Evolutionary conservation across 2,113 vertebrate species (phyloP).

Genomic region (Atlantisia rogersi): DNA sequence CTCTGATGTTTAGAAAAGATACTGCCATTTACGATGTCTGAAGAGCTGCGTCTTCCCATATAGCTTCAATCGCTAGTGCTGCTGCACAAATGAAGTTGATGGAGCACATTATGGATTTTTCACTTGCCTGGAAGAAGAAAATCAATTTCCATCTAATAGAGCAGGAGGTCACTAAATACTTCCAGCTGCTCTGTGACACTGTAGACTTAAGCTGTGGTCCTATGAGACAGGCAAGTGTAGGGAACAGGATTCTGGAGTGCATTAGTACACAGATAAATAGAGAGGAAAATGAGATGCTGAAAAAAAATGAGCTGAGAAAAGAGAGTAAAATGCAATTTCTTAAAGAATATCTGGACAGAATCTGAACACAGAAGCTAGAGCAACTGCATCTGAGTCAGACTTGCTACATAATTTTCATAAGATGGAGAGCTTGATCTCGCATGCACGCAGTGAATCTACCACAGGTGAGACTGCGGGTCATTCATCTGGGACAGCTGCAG

Average conservation of each 20-base stretch:
- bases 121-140: conserved; percentile 13
- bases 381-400: neutral
- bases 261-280: conserved; percentile 11
- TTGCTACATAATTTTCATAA: neutral
- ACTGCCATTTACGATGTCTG: neutral
- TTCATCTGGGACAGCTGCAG: neutral
- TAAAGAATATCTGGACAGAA: neutral
- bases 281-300: neutral
- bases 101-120: conserved; percentile 55
- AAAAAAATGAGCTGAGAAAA: neutral
- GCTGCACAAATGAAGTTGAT: conserved; percentile 6
- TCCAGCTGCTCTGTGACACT: neutral
- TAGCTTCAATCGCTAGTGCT: neutral
- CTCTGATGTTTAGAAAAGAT: neutral
- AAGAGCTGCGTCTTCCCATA: neutral
- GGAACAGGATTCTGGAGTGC: neutral
- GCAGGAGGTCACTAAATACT: neutral
- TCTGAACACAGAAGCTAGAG: neutral
- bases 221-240: neutral
- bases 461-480: neutral
- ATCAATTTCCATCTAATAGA: conserved; percentile 43
- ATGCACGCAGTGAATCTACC: neutral
- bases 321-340: neutral
- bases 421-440: neutral
- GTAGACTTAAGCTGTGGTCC: neutral